Base-by-base conservation (phyloP, 2,888 invertebrate species). In the Zelleria hepariella region DNA sequence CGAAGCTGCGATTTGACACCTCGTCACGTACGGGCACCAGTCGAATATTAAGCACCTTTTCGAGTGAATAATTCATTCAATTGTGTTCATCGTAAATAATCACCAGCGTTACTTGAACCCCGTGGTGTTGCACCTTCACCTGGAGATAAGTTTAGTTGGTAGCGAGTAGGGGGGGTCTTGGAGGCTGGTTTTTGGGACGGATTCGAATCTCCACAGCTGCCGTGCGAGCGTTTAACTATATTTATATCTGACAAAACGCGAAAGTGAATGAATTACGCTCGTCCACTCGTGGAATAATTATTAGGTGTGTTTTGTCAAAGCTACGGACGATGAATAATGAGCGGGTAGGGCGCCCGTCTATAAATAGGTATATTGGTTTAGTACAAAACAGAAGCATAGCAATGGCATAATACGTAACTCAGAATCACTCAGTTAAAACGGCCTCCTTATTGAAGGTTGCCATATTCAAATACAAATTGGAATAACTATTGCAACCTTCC, bases 11-110 rank as follows among this genome's bases (percentile, higher is more conserved):
- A 60, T 53, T 55, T 48, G 57, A 21, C 58, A 61, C 61, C 64
- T 63, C 66, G 61, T 65, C 72, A 69, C 69, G 68, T 67, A 64
- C 63, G 60, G 62, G 64, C 66, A 62, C n/a, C 64, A 67, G 60
- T 70, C 67, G 78, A 71, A 78, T 78, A 74, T 72, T 73, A 77
- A 78, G 72, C 70, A 67, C 63, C 67, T 66, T 61, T 67, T 67
- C 66, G 60, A 66, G 67, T 73, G 72, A 73, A 75, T 77, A 69
- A 77, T 77, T 74, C 73, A 74, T 61, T 67, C 67, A 66, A 67
- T 66, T 66, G 68, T 65, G 64, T 67, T 65, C 66, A 67, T 70
- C 67, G 66, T 66, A 67, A 62, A 57, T 59, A 59, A 59, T 62
- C 56, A 66, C 70, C 71, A 68, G 59, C 62, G 53, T 54, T 55